Evolutionary conservation across 1,140 invertebrate species (phyloP), one percentile per base, ranked within the genome.

Genomic region (Gryllus bimaculatus): DNA sequence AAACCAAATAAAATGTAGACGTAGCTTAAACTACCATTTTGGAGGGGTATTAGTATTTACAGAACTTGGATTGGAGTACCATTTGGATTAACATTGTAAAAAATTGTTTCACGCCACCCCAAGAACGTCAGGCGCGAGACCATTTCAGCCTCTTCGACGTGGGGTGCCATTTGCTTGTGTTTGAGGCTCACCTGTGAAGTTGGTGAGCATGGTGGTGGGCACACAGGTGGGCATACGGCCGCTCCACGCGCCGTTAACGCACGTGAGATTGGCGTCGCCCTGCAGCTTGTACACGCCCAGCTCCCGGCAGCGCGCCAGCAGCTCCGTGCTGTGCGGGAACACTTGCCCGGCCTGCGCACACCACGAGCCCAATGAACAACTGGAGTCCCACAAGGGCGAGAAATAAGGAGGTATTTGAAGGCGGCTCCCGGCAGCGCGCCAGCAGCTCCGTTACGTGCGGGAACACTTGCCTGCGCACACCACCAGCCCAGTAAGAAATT

Each of bases 261-360:
- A 96, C 8, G 90, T 87, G 4, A 93, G 85, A 80, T 87, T 84
- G 18, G 90, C 85, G 82, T 92, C 88, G 79, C 94, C 90, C 78
- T 93, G 84, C 80, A 96, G 88, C 85, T 95, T 95, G 85, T 94
- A 95, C 81, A 93, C 88, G 15, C 94, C 94, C 78, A 95, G 85
- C 83, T 95, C 92, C 78, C 90, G 89, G 86, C 94, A 96, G 78
- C 94, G 88, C 0, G 91, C 87, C 83, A 89, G 88, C 75, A 95
- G 87, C 79, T 89, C 88, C 26, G 93, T 91, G n/a, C 82, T 83
- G 79, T 86, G 84, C 3, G 83, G 81, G 74, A 83, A 82, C 75
- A 78, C 20, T 26, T 73, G 54, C 2, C 73, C 79, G 7, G 39
- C 74, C 79, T 80, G 79, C 13, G 26, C 26, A 39, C 26, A 39